phyloP scores from a whole-genome alignment of 2,113 vertebrate genomes.

The Neofelis nebulosa region DNA sequence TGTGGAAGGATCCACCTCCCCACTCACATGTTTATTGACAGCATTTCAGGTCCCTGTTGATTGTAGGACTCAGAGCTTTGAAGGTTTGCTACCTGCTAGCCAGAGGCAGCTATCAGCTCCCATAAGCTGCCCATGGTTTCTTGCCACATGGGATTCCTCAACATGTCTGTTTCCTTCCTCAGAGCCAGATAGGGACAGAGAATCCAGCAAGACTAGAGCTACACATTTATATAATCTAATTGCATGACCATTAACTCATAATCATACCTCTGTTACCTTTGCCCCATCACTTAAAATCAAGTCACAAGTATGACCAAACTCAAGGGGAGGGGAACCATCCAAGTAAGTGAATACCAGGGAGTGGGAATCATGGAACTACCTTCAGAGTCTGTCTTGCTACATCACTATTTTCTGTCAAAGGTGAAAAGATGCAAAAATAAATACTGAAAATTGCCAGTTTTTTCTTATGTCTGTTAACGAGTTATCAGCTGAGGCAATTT shows the following conservation, averaged over 20 bases:
- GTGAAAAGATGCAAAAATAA: not conserved
- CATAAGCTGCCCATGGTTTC: not conserved
- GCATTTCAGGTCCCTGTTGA: not conserved
- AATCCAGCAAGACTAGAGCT: not conserved
- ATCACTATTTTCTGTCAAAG: not conserved
- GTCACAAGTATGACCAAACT: not conserved
- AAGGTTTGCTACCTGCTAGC: not conserved
- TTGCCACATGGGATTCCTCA: not conserved
- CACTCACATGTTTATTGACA: not conserved
- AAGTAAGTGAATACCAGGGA: not conserved
- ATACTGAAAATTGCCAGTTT: not conserved
- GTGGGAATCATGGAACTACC: not conserved
- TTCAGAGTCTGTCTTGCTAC: not conserved
- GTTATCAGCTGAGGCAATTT: not conserved
- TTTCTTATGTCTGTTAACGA: not conserved
- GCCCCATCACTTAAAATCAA: not conserved
- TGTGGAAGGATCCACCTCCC: not conserved
- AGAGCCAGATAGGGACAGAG: not conserved
- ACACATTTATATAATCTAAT: not conserved
- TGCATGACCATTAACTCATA: not conserved
- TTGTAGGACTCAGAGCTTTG: not conserved
- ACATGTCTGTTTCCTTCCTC: not conserved
- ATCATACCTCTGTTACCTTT: not conserved
- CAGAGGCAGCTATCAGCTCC: not conserved
- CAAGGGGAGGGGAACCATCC: not conserved